A percentile compares a stretch with the other conserved stretches of the same genome.
These are phyloP conservation scores for Ophion ellenae DNA, from an alignment of 2,888 invertebrate genomes.

Conservation along the genomic window DNA sequence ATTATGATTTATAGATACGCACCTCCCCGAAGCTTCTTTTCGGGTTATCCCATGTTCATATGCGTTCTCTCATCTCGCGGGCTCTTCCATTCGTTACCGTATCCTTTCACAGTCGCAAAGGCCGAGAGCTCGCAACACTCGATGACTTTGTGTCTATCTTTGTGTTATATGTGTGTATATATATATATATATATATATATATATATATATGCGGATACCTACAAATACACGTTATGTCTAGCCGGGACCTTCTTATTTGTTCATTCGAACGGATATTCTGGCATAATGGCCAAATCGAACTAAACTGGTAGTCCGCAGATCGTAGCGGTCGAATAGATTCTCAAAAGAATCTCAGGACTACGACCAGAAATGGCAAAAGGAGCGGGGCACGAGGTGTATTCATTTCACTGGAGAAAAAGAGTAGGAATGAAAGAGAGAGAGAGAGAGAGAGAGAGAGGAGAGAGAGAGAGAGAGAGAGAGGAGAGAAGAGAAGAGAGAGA, in stretches of 20 bases:
- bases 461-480: not conserved
- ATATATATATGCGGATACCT: not conserved
- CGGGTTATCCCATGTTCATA: slow-evolving; percentile 45
- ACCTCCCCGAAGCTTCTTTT: slow-evolving; percentile 72
- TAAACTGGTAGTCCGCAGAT: slow-evolving; percentile 26
- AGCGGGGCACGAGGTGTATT: slow-evolving; percentile 42
- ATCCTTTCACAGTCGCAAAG: slow-evolving; percentile 64
- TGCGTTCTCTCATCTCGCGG: slow-evolving; percentile 45
- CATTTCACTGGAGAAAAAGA: slow-evolving; percentile 26
- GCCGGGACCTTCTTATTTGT: slow-evolving; percentile 48
- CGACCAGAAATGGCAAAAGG: slow-evolving; percentile 58
- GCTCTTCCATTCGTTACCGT: slow-evolving; percentile 51
- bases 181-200: not conserved
- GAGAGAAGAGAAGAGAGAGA: no score
- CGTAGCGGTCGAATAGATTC: slow-evolving; percentile 46
- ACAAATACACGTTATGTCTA: slow-evolving; percentile 31
- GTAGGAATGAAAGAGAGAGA: slow-evolving; percentile 8
- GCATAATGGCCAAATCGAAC: slow-evolving; percentile 44
- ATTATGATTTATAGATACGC: slow-evolving; percentile 83
- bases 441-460: slow-evolving; percentile 5
- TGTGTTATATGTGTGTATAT: not conserved
- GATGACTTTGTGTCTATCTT: slow-evolving; percentile 68
- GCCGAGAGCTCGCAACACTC: slow-evolving; percentile 50
- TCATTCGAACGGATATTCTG: slow-evolving; percentile 43
- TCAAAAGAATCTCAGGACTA: slow-evolving; percentile 64